Base-by-base conservation (phyloP, 1,140 invertebrate species). In the Diabrotica virgifera region DNA sequence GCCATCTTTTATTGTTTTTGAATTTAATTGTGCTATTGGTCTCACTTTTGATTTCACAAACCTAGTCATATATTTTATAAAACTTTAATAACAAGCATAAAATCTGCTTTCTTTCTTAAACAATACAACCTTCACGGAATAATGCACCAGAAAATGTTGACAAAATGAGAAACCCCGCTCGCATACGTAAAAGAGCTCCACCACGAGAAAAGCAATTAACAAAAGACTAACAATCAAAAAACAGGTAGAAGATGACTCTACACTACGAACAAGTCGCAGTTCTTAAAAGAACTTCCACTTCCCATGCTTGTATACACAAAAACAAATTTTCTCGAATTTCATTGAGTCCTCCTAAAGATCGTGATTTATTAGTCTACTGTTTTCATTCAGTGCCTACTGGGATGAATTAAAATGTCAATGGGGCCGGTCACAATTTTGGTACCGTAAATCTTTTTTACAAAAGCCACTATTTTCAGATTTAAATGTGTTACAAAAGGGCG, bases 381-480 rank as follows among this genome's bases (percentile, higher is more conserved):
- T 59, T 59, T 59, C 58, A 59, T 59, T 59, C 40, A 51, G 13
- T 13, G 46, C 58, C 58, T 59, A 46, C 58, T 51, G 38, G 24
- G 37, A 51, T 59, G 38, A 59, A 59, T 59, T 59, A 59, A 59
- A 59, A 59, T 59, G 58, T 59, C 58, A 59, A 59, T 59, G 40
- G 58, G 58, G 58, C 58, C 13, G 58, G 58, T 59, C 58, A 59
- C 58, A 59, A 59, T 59, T 59, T 59, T 51, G 58, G 58, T 59
- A 37, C 40, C 58, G 58, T 59, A 59, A 59, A 59, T 51, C 58
- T 59, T 13, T 46, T 36, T 14, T 46, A 59, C 58, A 59, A 59
- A 59, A 51, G 58, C 58, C 58, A 51, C 58, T 59, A 59, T 59
- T 59, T 59, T 59, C 46, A 59, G 36, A 59, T 59, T 51, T 59